A percentile compares a stretch with the other conserved stretches of the same genome.
Conservation (phyloP, 2,113 vertebrate genomes). For the Butastur rufipennis region DNA sequence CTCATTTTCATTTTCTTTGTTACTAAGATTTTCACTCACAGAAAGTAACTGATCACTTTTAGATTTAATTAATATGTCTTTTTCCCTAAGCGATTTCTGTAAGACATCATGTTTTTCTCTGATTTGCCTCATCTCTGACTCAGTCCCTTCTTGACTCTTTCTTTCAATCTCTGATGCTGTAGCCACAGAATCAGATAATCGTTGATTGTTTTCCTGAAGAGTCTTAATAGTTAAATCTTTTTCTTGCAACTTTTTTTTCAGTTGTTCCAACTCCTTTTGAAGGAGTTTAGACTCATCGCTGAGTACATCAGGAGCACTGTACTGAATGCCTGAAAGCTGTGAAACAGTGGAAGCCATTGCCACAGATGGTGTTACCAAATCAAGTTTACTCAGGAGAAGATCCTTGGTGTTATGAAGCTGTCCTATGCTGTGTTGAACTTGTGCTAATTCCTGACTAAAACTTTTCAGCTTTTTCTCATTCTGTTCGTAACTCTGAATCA, state of each 20-base stretch:
- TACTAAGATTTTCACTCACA: constrained; percentile 84
- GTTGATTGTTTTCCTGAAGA: constrained; percentile 92
- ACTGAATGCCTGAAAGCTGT: not conserved
- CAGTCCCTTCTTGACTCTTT: constrained; percentile 70
- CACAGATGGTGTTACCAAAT: constrained; percentile 70
- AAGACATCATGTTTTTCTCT: constrained; percentile 82
- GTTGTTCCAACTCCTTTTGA: constrained; percentile 70
- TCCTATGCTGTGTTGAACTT: constrained; percentile 91
- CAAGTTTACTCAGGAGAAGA: constrained; percentile 87
- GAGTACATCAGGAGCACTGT: not conserved
- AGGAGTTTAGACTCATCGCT: constrained; percentile 55
- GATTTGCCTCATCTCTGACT: constrained; percentile 79
- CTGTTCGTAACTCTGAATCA: constrained; percentile 92
- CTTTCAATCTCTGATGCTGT: constrained; percentile 80
- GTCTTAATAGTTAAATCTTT: constrained; percentile 83
- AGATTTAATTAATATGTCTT: constrained; percentile 94
- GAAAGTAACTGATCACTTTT: constrained; percentile 89
- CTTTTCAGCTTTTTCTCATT: constrained; percentile 87
- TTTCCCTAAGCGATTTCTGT: constrained; percentile 89
- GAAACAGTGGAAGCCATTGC: not conserved
- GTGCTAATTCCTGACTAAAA: constrained; percentile 86
- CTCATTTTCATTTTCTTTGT: constrained; percentile 92
- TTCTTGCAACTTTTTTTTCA: constrained; percentile 78
- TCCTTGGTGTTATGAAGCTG: constrained; percentile 89
- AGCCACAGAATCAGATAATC: constrained; percentile 82